Percentiles rank a stretch among this genome's conserved stretches.
Conservation (phyloP, 2,888 invertebrate genomes). For the Harmothoe impar region DNA sequence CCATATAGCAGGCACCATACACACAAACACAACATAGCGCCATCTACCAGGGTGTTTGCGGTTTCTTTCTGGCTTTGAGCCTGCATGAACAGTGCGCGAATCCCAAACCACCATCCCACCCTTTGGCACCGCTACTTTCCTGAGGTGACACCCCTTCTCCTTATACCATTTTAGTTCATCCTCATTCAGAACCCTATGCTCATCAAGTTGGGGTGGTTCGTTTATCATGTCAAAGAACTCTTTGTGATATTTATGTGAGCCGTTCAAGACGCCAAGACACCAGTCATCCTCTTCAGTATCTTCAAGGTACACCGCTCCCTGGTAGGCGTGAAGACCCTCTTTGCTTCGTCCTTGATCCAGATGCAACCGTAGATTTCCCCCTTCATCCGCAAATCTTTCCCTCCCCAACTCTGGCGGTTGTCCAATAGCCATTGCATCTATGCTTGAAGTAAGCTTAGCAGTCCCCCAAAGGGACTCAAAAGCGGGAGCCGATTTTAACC, state of each 20-base stretch:
- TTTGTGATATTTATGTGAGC: slow-evolving; percentile 71
- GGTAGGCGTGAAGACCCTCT: slow-evolving; percentile 78
- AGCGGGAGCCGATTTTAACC: slow-evolving; percentile 75
- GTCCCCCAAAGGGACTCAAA: slow-evolving; percentile 78
- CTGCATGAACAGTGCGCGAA: slow-evolving; percentile 78
- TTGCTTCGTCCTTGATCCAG: slow-evolving; percentile 75
- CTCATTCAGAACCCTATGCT: slow-evolving; percentile 70
- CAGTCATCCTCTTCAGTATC: slow-evolving; percentile 72
- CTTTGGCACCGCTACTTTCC: slow-evolving; percentile 76
- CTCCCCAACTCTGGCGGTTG: slow-evolving; percentile 76
- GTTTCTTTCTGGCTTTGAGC: slow-evolving; percentile 74
- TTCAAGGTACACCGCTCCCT: slow-evolving; percentile 76
- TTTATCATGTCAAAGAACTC: slow-evolving; percentile 64
- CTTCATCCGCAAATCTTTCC: not conserved
- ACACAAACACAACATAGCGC: slow-evolving; percentile 77
- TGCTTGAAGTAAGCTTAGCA: slow-evolving; percentile 76
- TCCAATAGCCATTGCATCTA: slow-evolving; percentile 79
- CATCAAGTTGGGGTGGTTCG: not conserved
- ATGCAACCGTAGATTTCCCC: slow-evolving; percentile 74
- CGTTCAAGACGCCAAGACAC: slow-evolving; percentile 69
- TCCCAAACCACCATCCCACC: slow-evolving; percentile 80
- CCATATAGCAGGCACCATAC: slow-evolving; percentile 79
- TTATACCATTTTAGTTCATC: slow-evolving; percentile 72
- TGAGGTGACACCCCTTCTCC: slow-evolving; percentile 72
- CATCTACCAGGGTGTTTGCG: slow-evolving; percentile 75